Base-by-base conservation (phyloP, 2,113 vertebrate genomes). In the Myotis lucifugus region DNA sequence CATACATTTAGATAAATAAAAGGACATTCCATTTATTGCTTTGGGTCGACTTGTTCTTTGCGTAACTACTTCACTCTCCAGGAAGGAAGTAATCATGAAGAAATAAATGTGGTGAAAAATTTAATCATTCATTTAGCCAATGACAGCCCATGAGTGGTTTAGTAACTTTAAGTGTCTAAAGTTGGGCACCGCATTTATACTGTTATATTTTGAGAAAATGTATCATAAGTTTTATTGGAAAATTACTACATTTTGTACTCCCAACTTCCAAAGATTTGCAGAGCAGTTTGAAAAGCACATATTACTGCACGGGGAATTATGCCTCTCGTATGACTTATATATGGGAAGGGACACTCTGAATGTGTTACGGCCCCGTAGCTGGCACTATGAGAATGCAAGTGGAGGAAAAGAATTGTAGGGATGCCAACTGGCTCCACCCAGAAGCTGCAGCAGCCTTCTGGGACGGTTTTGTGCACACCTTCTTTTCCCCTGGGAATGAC, bases 51-150 rank as follows among this genome's bases (percentile, higher is more conserved):
- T 83, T 79, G n/a, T 37, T 84, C 50, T 89, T 54, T 92, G 27
- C 78, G 19, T 91, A 72, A 82, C 27, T 7, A n/a, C 84, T 90
- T 52, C 23, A n/a, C 66, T 84, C 14, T 52, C 54, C 23, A 70
- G 78, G 83, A 95, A 81, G 61, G 61, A 88, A 88, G 15, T 52
- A 86, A 56, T 56, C 77, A 18, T 78, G 21, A 78, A 82, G 78
- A 83, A 90, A 90, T 56, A 91, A 91, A 84, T 46, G 73, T 93
- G 40, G 25, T 25, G n/a, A 92, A 96, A 59, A 69, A 40, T 21
- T 29, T 85, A 77, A 34, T 90, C 72, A 40, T 84, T 92, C 40
- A 25, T 90, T 66, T 92, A 93, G 54, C 37, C 94, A 90, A 0
- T 64, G 67, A 84, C 64, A 76, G 32, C n/a, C 40, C 59, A 8